phyloP scores from a whole-genome alignment of 2,113 vertebrate species.

The Malurus melanocephalus region DNA sequence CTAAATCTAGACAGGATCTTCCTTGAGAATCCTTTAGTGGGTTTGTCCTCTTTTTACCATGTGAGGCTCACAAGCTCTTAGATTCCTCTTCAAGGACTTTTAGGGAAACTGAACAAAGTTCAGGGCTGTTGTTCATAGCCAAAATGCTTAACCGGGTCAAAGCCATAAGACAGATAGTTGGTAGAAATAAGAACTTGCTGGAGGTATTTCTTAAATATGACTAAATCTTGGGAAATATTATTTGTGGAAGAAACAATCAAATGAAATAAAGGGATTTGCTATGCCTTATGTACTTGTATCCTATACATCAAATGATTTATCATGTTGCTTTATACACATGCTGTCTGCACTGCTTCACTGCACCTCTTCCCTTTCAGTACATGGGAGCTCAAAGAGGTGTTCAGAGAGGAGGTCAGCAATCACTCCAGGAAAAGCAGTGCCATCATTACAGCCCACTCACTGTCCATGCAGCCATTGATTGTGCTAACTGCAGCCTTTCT shows the following conservation, averaged over 20 bases:
- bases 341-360: background rate
- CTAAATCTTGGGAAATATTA: background rate
- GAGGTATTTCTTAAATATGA: background rate
- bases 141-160: background rate
- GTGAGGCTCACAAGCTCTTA: background rate
- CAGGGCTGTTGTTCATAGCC: background rate
- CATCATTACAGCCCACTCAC: background rate
- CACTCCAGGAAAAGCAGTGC: background rate
- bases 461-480: background rate
- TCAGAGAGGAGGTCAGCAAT: background rate
- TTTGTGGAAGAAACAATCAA: background rate
- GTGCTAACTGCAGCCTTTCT: background rate
- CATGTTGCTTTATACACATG: background rate
- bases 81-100: background rate
- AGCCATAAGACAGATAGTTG: background rate
- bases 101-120: background rate
- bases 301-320: background rate
- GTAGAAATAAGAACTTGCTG: background rate
- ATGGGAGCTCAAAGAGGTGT: rapidly evolving
- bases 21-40: background rate
- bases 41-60: background rate
- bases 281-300: background rate
- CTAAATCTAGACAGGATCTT: background rate
- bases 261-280: background rate
- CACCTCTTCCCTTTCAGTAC: background rate